phyloP scores from a whole-genome alignment of 2,113 vertebrate genomes.

The Cyprinodon tularosa region DNA sequence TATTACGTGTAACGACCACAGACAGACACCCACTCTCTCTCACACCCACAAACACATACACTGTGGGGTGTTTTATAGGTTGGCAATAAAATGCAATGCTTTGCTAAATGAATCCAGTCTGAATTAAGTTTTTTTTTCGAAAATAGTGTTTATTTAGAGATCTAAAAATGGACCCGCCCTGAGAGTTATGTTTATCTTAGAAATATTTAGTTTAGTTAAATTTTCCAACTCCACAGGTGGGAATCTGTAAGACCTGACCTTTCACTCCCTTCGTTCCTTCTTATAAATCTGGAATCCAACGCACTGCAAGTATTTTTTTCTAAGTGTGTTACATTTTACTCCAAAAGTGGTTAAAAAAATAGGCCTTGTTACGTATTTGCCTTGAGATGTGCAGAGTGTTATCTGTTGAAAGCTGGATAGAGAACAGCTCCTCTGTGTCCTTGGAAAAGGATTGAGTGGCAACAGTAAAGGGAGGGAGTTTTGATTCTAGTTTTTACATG shows the following conservation, averaged over 20 bases:
- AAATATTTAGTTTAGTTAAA: slow-evolving; percentile 60
- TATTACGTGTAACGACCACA: slow-evolving; percentile 44
- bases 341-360: not conserved
- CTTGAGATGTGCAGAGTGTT: not conserved
- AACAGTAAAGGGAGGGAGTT: not conserved
- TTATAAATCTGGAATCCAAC: slow-evolving; percentile 25
- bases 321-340: not conserved
- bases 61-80: slow-evolving; percentile 60
- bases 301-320: slow-evolving; percentile 6
- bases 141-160: slow-evolving; percentile 63
- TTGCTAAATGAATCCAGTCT: slow-evolving; percentile 67
- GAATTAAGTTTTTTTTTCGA: slow-evolving; percentile 58
- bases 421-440: not conserved
- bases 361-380: not conserved
- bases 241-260: slow-evolving; percentile 35
- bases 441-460: not conserved
- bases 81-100: slow-evolving; percentile 67
- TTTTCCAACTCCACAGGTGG: slow-evolving; percentile 60
- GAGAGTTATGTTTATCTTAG: slow-evolving; percentile 55
- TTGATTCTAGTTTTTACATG: not conserved
- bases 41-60: slow-evolving; percentile 15
- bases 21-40: slow-evolving; percentile 24
- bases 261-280: slow-evolving; percentile 25
- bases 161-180: slow-evolving; percentile 55
- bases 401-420: not conserved